Base-by-base conservation (phyloP, 2,888 invertebrate genomes). In the Nomada fucata region DNA sequence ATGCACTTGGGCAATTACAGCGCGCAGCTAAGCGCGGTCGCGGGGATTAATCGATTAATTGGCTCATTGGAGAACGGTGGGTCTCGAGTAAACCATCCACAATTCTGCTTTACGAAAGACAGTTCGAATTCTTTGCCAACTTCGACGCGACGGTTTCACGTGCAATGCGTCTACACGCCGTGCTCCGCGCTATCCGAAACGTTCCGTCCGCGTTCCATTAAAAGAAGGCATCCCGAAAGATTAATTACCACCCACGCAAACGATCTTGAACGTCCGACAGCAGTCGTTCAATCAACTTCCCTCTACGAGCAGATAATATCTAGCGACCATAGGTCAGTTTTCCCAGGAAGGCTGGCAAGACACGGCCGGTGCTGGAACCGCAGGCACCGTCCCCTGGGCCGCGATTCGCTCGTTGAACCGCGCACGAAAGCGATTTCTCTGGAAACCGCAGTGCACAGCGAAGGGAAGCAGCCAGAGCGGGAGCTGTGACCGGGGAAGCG, bases 401-500 rank as follows among this genome's bases (percentile, higher is more conserved):
- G 18, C 15, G 20, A 57, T 60, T 68, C 74, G 68, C 68, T 60
- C 59, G 67, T 18, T 74, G 76, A 60, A 74, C 60, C 78, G 61
- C 61, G 42, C 61, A 26, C 61, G 61, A 68, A 76, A 76, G 61
- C 55, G 77, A 78, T 69, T 78, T 69, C 76, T 78, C 78, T 68
- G 68, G 68, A 76, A 76, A 78, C 68, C 78, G 63, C 78, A 79
- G 50, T 2, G 18, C 47, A 63, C 18, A 59, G 57, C 47, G 55
- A 57, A 74, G 65, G 55, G 47, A 53, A 44, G 72, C 36, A 36
- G 36, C 36, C 36, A 36, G 36, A 36, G 36, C 36, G 36, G 36
- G 53, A 60, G 77, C 76, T 77, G 76, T 67, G 77, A 67, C 42
- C 47, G 67, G 44, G 52, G 55, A 67, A 70, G 60, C 60, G 55